phyloP scores from a whole-genome alignment of 2,888 invertebrate genomes.

The Pachycephus smyrnensis region DNA sequence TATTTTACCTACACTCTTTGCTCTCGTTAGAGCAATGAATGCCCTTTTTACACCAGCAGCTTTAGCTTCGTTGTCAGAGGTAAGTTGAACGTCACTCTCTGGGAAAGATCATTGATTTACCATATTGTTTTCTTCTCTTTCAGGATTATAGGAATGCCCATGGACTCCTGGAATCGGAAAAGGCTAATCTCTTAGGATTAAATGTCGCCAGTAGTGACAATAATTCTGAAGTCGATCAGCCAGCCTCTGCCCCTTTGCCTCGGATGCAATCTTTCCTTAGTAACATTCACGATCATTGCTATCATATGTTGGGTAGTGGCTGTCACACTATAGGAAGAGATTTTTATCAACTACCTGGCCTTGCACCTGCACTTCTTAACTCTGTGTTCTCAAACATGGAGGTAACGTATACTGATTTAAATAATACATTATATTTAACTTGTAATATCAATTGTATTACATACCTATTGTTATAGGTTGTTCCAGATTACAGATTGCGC shows the following conservation, averaged over 20 bases:
- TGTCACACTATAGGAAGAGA: constrained; percentile 81
- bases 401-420: constrained; percentile 53
- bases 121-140: constrained; percentile 21
- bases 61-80: constrained; percentile 73
- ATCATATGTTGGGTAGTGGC: constrained; percentile 77
- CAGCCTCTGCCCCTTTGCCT: constrained; percentile 73
- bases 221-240: constrained; percentile 65
- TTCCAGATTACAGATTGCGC: constrained; percentile 89
- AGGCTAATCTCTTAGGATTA: constrained; percentile 80
- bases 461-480: constrained; percentile 68
- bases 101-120: neutral
- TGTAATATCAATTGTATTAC: constrained; percentile 11
- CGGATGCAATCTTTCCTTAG: constrained; percentile 88
- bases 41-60: constrained; percentile 81
- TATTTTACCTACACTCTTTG: constrained; percentile 82
- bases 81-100: constrained; percentile 33
- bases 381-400: constrained; percentile 79
- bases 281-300: constrained; percentile 84
- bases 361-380: constrained; percentile 79
- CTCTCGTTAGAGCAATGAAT: constrained; percentile 84
- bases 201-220: constrained; percentile 52
- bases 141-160: constrained; percentile 78
- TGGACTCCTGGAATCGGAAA: constrained; percentile 80
- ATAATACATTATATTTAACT: neutral
- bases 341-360: constrained; percentile 82